These are phyloP conservation scores for Actinia equina DNA, from an alignment of 64 coral and sea anemone species.

Conservation along the genomic window DNA sequence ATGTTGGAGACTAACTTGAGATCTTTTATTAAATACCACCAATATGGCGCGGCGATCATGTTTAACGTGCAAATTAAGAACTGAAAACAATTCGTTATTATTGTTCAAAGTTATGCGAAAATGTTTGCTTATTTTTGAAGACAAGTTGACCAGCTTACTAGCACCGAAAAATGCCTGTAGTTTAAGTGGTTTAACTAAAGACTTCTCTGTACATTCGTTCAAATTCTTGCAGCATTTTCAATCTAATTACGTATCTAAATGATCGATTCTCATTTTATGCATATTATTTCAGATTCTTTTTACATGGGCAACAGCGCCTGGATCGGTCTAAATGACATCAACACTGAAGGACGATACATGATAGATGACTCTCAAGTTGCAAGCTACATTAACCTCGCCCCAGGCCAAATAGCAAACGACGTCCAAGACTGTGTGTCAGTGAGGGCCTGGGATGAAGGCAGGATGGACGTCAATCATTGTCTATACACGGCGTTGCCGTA, in stretches of 20 bases:
- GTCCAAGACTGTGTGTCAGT: slow-evolving; percentile 13
- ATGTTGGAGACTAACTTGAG: too few species aligned
- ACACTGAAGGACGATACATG: slow-evolving; percentile 3
- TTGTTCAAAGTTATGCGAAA: too few species aligned
- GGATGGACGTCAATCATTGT: neutral
- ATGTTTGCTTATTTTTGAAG: too few species aligned
- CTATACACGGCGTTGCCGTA: neutral
- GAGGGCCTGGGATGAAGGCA: slow-evolving; percentile 24
- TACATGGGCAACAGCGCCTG: slow-evolving; percentile 6
- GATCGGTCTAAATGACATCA: slow-evolving; percentile 22
- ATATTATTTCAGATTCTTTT: neutral
- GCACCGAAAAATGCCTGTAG: too few species aligned
- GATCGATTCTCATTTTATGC: neutral
- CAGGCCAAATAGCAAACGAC: neutral
- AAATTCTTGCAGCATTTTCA: too few species aligned
- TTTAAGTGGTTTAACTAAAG: too few species aligned
- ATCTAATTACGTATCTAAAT: neutral
- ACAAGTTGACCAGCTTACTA: too few species aligned
- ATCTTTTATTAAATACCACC: too few species aligned
- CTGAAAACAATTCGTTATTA: too few species aligned
- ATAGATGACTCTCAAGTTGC: neutral
- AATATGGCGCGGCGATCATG: too few species aligned
- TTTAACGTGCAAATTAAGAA: too few species aligned
- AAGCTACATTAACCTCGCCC: slow-evolving; percentile 1
- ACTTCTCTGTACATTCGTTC: too few species aligned